Percentiles rank a stretch among this genome's conserved stretches.
Evolutionary conservation across 2,888 invertebrate species (phyloP).

Genomic region (Lissonota sp.): DNA sequence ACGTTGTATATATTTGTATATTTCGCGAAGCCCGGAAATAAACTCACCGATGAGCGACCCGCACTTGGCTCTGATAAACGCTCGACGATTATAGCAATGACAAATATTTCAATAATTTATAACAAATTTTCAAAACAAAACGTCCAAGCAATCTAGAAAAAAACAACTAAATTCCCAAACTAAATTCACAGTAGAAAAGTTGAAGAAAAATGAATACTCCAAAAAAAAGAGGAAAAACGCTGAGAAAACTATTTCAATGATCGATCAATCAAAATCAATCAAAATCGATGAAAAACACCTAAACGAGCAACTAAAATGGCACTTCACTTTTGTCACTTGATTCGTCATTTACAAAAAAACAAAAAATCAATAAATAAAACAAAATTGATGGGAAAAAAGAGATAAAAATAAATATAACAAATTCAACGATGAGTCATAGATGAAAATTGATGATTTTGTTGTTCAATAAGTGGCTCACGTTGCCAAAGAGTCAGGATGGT

Average conservation of each 20-base stretch:
- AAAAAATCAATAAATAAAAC: not conserved
- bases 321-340: not conserved
- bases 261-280: not conserved
- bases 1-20: not conserved
- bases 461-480: not conserved
- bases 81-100: not conserved
- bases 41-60: conserved; percentile 8
- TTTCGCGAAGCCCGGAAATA: conserved; percentile 11
- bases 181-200: not conserved
- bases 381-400: not conserved
- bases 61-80: conserved; percentile 5
- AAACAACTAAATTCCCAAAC: not conserved
- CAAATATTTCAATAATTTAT: not conserved
- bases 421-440: not conserved
- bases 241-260: not conserved
- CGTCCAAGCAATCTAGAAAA: not conserved
- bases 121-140: not conserved
- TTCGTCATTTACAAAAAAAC: not conserved
- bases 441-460: conserved; percentile 6
- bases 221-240: not conserved
- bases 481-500: not conserved
- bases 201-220: not conserved
- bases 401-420: not conserved
- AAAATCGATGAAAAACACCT: not conserved
- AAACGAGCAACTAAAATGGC: not conserved